A percentile compares a stretch with the other conserved stretches of the same genome.
Evolutionary conservation across 1,140 invertebrate species (phyloP).

Genomic region (Drosophila sp.): DNA sequence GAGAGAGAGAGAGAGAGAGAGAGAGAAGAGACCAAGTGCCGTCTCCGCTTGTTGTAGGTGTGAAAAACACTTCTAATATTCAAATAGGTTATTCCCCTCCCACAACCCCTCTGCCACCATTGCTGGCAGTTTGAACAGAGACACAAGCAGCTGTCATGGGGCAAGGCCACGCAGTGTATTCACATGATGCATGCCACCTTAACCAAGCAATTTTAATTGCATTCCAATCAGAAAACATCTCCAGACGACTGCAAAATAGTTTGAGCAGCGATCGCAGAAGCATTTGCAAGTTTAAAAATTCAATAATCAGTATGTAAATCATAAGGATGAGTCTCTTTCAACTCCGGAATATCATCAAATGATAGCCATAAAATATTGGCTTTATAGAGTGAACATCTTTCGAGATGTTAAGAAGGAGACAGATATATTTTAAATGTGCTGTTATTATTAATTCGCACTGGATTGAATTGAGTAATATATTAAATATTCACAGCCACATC

Average conservation of each 20-base stretch:
- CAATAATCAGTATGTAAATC: too few species aligned
- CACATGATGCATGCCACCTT: constrained; percentile 20
- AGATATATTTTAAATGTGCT: too few species aligned
- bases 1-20: constrained; percentile 11
- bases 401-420: too few species aligned
- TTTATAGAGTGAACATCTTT: too few species aligned
- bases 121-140: constrained; percentile 16
- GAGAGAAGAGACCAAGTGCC: constrained; percentile 18
- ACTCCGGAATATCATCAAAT: too few species aligned
- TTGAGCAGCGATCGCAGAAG: too few species aligned
- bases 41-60: constrained; percentile 57
- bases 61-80: constrained; percentile 79
- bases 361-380: too few species aligned
- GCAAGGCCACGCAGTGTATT: constrained; percentile 39
- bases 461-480: too few species aligned
- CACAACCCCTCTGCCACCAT: constrained; percentile 1
- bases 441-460: neutral
- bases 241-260: too few species aligned
- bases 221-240: constrained; percentile 59
- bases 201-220: constrained; percentile 60
- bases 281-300: too few species aligned
- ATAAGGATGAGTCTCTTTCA: too few species aligned
- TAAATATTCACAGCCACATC: neutral
- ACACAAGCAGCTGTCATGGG: constrained; percentile 11
- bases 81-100: constrained; percentile 54